phyloP scores from a whole-genome alignment of 2,797 vertebrate species.

The Cryptoprocta ferox region DNA sequence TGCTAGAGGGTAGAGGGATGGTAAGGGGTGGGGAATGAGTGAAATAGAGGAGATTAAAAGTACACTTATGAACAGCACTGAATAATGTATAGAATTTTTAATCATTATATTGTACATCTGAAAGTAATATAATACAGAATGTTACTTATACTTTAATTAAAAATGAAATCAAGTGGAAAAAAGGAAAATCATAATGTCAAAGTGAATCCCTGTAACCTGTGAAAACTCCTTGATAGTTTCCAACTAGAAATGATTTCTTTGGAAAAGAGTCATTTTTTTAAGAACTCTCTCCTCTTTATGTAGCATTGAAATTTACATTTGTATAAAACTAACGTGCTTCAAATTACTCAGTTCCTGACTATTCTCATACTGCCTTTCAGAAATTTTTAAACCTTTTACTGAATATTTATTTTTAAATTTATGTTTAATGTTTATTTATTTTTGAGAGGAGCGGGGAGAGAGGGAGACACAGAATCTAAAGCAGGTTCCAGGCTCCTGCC shows the following conservation, averaged over 20 bases:
- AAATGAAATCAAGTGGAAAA: background rate
- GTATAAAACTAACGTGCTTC: background rate
- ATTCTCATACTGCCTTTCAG: constrained; percentile 18
- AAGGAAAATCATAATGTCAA: background rate
- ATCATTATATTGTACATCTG: background rate
- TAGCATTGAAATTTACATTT: background rate
- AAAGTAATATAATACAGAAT: background rate
- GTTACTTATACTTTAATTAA: background rate
- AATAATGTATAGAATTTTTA: background rate
- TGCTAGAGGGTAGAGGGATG: background rate
- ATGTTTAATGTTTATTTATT: no score
- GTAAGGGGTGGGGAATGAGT: background rate
- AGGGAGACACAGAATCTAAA: no score
- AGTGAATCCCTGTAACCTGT: no score
- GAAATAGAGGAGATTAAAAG: background rate
- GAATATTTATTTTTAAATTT: background rate
- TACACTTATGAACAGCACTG: background rate
- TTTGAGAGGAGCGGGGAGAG: no score
- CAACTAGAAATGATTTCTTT: background rate
- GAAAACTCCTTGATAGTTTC: background rate
- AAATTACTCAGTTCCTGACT: background rate
- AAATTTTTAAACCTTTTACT: background rate
- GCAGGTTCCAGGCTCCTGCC: no score
- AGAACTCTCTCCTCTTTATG: background rate
- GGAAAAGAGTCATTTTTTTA: background rate